These are phyloP conservation scores for Coenonympha arcania DNA, from an alignment of 2,888 invertebrate species.

Conservation along the genomic window DNA sequence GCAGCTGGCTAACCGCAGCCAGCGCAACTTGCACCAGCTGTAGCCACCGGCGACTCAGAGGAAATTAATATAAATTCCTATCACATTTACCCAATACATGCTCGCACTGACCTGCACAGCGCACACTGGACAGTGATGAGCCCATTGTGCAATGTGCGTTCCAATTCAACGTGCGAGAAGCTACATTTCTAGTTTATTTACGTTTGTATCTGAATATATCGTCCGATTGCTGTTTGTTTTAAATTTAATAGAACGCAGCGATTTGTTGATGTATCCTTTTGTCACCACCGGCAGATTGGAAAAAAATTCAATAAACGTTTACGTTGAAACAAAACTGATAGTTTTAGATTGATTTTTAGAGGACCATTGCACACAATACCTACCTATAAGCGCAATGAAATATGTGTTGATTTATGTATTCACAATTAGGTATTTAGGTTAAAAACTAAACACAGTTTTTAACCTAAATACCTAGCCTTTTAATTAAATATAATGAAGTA, in stretches of 20 bases:
- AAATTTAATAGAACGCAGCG: conserved; percentile 2
- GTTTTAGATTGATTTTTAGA: not conserved
- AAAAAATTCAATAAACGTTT: conserved; percentile 6
- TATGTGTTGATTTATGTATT: no score
- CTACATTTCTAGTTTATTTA: conserved; percentile 48
- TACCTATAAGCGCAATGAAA: no score
- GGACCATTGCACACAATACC: no score
- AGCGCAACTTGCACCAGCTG: conserved; percentile 46
- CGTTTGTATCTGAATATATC: conserved; percentile 46
- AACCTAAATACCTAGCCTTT: no score
- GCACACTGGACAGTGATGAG: conserved; percentile 60
- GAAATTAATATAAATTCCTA: conserved; percentile 72
- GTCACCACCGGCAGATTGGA: conserved; percentile 1
- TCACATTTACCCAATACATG: conserved; percentile 58
- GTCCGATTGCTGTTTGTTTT: conserved; percentile 32
- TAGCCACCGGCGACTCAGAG: conserved; percentile 54
- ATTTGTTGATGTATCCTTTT: conserved; percentile 6
- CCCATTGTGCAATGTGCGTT: conserved; percentile 64
- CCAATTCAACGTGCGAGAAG: conserved; percentile 43
- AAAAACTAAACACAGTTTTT: no score
- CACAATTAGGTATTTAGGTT: no score
- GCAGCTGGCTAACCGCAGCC: conserved; percentile 58
- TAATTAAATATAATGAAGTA: no score
- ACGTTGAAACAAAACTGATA: not conserved
- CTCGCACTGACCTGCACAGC: conserved; percentile 47